Percentiles rank a stretch among this genome's conserved stretches.
phyloP scores from a whole-genome alignment of 2,113 vertebrate genomes.

The Aptenodytes forsteri region DNA sequence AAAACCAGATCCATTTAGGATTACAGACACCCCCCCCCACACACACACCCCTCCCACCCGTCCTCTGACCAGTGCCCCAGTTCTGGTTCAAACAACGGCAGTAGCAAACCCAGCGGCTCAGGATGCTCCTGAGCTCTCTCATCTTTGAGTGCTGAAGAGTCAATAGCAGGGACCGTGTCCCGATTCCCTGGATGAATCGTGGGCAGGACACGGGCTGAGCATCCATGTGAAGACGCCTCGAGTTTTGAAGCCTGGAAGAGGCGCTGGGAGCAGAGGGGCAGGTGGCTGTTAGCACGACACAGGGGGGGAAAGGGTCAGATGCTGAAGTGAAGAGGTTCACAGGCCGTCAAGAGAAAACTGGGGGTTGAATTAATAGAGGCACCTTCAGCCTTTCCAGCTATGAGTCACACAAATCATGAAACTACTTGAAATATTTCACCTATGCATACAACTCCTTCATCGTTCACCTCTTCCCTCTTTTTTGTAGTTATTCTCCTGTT shows the following conservation, averaged over 20 bases:
- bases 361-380: neutral
- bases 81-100: neutral
- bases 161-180: neutral
- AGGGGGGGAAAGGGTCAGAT: neutral
- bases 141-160: neutral
- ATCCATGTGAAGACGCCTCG: neutral
- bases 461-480: slow-evolving; percentile 20
- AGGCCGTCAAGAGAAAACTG: neutral
- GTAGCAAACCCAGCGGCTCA: neutral
- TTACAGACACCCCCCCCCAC: neutral
- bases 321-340: neutral
- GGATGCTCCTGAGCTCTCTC: neutral
- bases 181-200: accelerated
- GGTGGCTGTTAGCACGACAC: accelerated
- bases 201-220: neutral
- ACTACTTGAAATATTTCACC: slow-evolving; percentile 12
- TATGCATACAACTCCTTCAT: slow-evolving; percentile 6
- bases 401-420: slow-evolving; percentile 18
- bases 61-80: neutral
- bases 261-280: neutral
- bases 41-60: accelerated
- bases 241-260: neutral
- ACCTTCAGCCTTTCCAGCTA: slow-evolving; percentile 5
- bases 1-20: neutral
- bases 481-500: neutral